Percentiles rank a stretch among this genome's conserved stretches.
Conservation (phyloP, 2,113 vertebrate genomes). For the Nothoprocta perdicaria region DNA sequence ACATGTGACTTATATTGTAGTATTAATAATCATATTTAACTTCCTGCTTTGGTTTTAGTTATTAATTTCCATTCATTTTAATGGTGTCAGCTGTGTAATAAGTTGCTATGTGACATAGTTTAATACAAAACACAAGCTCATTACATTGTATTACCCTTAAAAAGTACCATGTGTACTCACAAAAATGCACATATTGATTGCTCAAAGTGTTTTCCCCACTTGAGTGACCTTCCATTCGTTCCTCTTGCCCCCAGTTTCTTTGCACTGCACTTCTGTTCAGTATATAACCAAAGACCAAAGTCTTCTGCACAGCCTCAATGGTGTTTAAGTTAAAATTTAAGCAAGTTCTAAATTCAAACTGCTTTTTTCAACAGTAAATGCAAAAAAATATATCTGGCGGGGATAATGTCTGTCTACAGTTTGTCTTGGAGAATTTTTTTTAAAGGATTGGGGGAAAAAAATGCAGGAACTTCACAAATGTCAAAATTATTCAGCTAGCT, state of each 20-base stretch:
- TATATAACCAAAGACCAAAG: not conserved
- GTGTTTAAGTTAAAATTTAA: not conserved
- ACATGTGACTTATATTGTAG: not conserved
- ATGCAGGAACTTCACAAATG: slow-evolving; percentile 24
- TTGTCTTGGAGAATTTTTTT: slow-evolving; percentile 15
- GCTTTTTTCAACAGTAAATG: not conserved
- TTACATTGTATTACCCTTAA: not conserved
- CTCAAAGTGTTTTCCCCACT: not conserved
- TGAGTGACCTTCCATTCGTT: not conserved
- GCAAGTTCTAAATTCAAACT: not conserved
- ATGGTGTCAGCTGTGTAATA: not conserved
- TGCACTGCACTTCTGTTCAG: not conserved
- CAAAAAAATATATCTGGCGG: not conserved
- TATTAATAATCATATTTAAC: not conserved
- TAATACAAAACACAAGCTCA: not conserved
- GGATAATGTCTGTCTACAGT: not conserved
- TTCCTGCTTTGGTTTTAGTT: not conserved
- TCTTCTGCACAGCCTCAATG: not conserved
- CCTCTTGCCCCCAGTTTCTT: not conserved
- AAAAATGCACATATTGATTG: not conserved
- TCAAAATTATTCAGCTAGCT: slow-evolving; percentile 9
- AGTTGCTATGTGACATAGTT: not conserved
- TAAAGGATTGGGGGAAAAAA: slow-evolving; percentile 21
- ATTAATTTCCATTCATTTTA: not conserved
- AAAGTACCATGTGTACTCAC: not conserved